Percentiles rank a stretch among this genome's conserved stretches.
These are phyloP conservation scores for Merops nubicus DNA, from an alignment of 2,113 vertebrate genomes.

Conservation along the genomic window DNA sequence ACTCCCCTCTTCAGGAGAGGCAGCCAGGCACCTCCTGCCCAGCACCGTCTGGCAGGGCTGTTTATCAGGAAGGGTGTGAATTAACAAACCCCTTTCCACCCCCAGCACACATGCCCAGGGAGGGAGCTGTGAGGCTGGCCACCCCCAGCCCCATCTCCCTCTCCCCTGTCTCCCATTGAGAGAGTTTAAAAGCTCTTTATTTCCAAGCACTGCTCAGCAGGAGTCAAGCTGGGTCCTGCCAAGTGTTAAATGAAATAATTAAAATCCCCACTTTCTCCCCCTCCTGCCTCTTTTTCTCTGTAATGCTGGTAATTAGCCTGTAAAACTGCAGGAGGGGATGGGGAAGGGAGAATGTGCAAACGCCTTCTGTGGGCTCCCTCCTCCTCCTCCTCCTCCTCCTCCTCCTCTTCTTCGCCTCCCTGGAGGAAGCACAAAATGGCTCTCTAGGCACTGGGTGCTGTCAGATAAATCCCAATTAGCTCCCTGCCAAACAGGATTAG, in stretches of 20 bases:
- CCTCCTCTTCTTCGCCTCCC: not conserved
- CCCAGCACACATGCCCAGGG: not conserved
- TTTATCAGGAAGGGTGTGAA: not conserved
- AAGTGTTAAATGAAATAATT: constrained; percentile 59
- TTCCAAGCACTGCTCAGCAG: not conserved
- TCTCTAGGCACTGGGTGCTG: constrained; percentile 4
- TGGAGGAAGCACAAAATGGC: not conserved
- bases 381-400: not conserved
- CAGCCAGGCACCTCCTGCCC: not conserved
- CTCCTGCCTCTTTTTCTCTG: not conserved
- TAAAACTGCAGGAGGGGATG: constrained; percentile 8
- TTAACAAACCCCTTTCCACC: accelerated
- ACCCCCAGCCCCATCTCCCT: not conserved
- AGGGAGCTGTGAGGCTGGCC: not conserved
- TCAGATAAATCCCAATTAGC: constrained; percentile 47
- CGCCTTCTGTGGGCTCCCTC: not conserved
- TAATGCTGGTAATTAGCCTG: constrained; percentile 41
- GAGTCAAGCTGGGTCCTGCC: constrained; percentile 35
- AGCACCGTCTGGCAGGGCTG: accelerated
- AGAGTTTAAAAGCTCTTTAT: constrained; percentile 9
- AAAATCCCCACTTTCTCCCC: not conserved
- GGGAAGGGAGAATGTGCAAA: not conserved
- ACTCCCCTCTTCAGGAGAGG: not conserved
- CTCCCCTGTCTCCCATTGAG: not conserved
- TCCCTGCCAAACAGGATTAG: constrained; percentile 40